phyloP scores from a whole-genome alignment of 2,888 invertebrate species.

The Pristionchus arcanus region DNA sequence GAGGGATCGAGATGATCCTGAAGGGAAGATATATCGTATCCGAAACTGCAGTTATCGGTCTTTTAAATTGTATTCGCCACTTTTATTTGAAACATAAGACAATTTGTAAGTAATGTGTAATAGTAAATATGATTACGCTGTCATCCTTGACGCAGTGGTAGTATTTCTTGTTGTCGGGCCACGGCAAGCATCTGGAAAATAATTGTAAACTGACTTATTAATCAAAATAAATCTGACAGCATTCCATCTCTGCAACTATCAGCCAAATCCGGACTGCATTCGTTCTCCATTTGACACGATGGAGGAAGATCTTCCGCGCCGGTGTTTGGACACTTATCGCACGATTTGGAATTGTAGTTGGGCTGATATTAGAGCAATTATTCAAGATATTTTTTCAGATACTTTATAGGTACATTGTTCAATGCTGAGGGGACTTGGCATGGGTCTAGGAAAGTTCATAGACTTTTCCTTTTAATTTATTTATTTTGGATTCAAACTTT shows the following conservation, averaged over 20 bases:
- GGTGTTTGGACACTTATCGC: neutral
- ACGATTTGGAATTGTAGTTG: neutral
- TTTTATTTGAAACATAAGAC: neutral
- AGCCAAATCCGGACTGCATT: neutral
- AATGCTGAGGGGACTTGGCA: no score
- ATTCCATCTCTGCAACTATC: neutral
- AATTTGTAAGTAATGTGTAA: neutral
- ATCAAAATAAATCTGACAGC: neutral
- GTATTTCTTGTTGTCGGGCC: neutral
- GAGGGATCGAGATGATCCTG: neutral
- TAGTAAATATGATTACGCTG: neutral
- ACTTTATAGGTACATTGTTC: neutral
- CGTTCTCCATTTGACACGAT: conserved; percentile 4
- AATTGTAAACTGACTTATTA: neutral
- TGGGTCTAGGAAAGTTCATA: no score
- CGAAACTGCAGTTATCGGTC: neutral
- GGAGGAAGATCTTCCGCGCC: neutral
- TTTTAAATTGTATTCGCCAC: neutral
- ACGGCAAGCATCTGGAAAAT: neutral
- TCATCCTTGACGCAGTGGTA: conserved; percentile 1
- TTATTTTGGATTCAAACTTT: no score
- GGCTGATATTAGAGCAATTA: neutral
- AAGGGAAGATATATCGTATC: neutral
- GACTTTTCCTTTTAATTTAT: no score
- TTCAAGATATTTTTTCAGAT: no score